Evolutionary conservation across 1,140 invertebrate genomes (phyloP), one percentile per base, ranked within the genome.

Genomic region (Drosophila ficusphila): DNA sequence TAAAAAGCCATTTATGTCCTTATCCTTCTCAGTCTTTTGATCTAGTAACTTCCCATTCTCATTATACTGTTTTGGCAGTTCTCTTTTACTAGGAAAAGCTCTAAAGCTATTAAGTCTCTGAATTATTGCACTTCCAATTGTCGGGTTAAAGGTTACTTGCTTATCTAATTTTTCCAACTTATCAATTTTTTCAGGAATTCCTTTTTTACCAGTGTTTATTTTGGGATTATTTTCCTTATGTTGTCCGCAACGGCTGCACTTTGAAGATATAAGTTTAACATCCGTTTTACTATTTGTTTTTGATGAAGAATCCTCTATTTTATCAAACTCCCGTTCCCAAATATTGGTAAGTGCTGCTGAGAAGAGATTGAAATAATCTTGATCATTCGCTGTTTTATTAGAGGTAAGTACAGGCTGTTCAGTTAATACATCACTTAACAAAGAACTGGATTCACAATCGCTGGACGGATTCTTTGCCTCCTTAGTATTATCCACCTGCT

Each of bases 301-400:
- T 23, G 9, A 1, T 7, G 19, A 11, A 23, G 25, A 33, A 3
- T 7, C 18, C 1, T n/a, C 16, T 21, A 2, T 25, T 25, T 5
- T 57, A 8, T 2, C 2, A 1, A 19, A 2, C 18, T 41, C 19
- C 44, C 46, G 8, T 14, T 31, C 27, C 41, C 25, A 36, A 14
- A n/a, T 16, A 2, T 29, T 11, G 2, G 8, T 33, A 9, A 21
- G 1, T 18, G 16, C 8, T 19, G 7, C 31, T 14, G 36, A 54
- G 3, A 47, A 11, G 3, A 21, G 14, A 14, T 69, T 27, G 8
- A 6, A n/a, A 47, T 82, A 83, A 21, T 83, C 52, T 60, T 46
- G 42, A 77, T 56, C 62, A 18, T n/a, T 34, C 39, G 46, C 33
- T 16, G 41, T 41, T 83, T 82, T 82, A 82, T 82, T 82, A 23